phyloP scores from a whole-genome alignment of 1,140 invertebrate species.

The Cydia strobilella region DNA sequence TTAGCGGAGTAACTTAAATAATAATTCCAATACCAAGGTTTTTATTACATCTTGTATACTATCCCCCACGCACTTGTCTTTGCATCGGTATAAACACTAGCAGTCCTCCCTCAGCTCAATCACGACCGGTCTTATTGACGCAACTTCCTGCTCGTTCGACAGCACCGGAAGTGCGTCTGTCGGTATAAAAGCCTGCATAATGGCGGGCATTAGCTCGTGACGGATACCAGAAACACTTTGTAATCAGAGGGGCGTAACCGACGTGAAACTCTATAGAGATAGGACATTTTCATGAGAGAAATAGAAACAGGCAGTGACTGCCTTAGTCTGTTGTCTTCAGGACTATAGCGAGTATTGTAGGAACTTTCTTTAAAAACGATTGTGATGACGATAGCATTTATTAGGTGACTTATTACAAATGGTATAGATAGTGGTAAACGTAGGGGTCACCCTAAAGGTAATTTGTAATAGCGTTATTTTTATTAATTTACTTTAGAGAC shows the following conservation, averaged over 20 bases:
- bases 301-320: not conserved
- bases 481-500: too few species aligned
- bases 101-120: slow-evolving; percentile 18
- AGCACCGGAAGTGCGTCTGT: slow-evolving; percentile 15
- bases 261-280: not conserved
- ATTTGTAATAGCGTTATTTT: too few species aligned
- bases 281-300: not conserved
- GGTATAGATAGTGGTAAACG: too few species aligned
- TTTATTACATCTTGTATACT: not conserved
- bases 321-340: not conserved
- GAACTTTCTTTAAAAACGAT: not conserved
- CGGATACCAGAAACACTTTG: not conserved
- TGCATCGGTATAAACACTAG: not conserved
- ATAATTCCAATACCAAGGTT: not conserved
- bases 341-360: not conserved
- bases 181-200: slow-evolving; percentile 18
- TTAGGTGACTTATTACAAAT: too few species aligned
- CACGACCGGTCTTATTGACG: slow-evolving; percentile 8
- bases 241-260: not conserved
- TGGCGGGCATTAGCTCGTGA: slow-evolving; percentile 13
- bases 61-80: not conserved
- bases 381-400: not conserved
- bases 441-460: too few species aligned
- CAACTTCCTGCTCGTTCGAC: slow-evolving; percentile 10
- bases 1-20: too few species aligned